Conservation (phyloP, 1,140 invertebrate species). For the Anadara kagoshimensis region DNA sequence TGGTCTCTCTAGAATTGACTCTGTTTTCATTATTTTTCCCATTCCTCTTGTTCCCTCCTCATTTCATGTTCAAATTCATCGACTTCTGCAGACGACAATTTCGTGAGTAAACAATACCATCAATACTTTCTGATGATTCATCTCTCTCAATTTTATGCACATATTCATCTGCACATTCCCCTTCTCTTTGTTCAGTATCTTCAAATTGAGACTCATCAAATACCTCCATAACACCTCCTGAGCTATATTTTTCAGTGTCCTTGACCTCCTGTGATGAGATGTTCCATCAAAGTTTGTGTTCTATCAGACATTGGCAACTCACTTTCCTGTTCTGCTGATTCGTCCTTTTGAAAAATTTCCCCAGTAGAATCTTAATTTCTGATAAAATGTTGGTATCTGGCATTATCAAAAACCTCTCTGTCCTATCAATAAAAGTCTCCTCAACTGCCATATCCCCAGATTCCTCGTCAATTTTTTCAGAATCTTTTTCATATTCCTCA, state of each 20-base stretch:
- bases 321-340: too few relatives aligned
- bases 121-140: conserved; percentile 16
- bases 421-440: conserved; percentile 31
- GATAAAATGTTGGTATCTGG: background rate
- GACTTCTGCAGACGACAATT: conserved; percentile 25
- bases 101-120: conserved; percentile 17
- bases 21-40: conserved; percentile 21
- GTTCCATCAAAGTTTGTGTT: too few relatives aligned
- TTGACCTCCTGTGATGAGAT: too few relatives aligned
- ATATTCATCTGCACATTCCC: too few relatives aligned
- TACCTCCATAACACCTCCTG: too few relatives aligned
- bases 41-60: conserved; percentile 33
- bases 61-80: conserved; percentile 44
- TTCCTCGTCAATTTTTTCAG: background rate
- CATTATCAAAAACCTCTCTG: conserved; percentile 31
- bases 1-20: background rate
- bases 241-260: too few relatives aligned
- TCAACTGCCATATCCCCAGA: background rate
- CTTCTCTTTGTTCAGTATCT: too few relatives aligned
- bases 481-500: background rate
- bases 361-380: too few relatives aligned
- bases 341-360: too few relatives aligned
- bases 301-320: too few relatives aligned
- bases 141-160: background rate
- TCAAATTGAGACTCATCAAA: too few relatives aligned